phyloP scores from a whole-genome alignment of 1,140 invertebrate genomes.

The Drosophila asahinai region DNA sequence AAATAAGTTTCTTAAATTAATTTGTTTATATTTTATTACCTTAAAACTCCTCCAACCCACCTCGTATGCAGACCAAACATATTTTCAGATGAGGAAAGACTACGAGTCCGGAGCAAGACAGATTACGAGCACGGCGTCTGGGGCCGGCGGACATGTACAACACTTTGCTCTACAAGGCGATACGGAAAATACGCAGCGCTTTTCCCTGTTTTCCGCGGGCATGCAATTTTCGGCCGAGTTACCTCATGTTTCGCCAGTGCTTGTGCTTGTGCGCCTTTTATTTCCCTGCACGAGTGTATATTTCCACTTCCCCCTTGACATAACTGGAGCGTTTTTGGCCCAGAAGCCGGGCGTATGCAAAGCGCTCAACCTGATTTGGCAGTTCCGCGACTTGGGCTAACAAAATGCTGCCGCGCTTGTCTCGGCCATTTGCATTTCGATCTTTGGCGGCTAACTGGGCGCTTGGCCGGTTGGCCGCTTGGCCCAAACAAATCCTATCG shows the following conservation, averaged over 20 bases:
- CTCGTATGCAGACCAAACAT: conserved; percentile 37
- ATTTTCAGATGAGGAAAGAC: conserved; percentile 47
- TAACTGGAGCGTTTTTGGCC: conserved; percentile 70
- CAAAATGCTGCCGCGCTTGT: conserved; percentile 76
- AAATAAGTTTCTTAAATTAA: too few species aligned
- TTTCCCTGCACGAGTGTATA: conserved; percentile 6
- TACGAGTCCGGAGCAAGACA: conserved; percentile 32
- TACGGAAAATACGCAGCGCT: conserved; percentile 55
- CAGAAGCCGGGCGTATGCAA: conserved; percentile 48
- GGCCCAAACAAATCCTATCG: conserved; percentile 65
- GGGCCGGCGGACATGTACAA: conserved; percentile 55
- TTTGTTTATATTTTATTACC: not conserved
- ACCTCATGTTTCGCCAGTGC: conserved; percentile 53
- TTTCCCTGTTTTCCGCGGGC: conserved; percentile 38
- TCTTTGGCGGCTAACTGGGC: conserved; percentile 74
- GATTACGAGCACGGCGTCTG: conserved; percentile 43
- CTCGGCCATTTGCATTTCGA: conserved; percentile 80
- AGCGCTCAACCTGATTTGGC: conserved; percentile 72
- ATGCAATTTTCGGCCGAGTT: conserved; percentile 57
- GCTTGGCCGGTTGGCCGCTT: conserved; percentile 12
- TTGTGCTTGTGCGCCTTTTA: conserved; percentile 5
- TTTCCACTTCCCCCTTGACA: conserved; percentile 65
- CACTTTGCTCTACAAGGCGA: conserved; percentile 73
- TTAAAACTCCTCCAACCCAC: conserved; percentile 22
- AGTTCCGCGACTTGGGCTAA: conserved; percentile 58